Percentiles rank a stretch among this genome's conserved stretches.
Evolutionary conservation across 2,888 invertebrate species (phyloP).

Genomic region (Nymphalis c-album): DNA sequence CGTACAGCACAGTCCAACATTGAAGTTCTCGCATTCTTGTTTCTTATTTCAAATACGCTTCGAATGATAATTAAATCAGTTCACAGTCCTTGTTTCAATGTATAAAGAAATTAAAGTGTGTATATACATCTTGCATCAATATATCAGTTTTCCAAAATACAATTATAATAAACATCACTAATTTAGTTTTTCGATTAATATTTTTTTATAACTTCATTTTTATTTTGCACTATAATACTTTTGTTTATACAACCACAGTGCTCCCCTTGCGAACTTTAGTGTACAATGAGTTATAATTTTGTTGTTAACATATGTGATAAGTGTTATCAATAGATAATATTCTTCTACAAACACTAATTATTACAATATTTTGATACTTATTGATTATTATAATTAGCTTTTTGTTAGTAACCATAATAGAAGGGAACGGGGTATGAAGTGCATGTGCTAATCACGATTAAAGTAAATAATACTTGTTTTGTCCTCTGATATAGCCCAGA

Average conservation of each 20-base stretch:
- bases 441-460: too few species aligned
- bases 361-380: conserved; percentile 16
- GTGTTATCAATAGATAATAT: conserved; percentile 36
- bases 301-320: conserved; percentile 35
- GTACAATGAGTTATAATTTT: conserved; percentile 21
- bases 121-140: too few species aligned
- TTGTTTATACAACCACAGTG: neutral
- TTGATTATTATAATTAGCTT: conserved; percentile 16
- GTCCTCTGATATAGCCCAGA: too few species aligned
- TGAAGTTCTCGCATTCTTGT: neutral
- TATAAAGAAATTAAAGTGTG: too few species aligned
- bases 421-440: neutral
- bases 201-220: neutral
- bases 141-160: too few species aligned
- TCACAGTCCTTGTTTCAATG: neutral
- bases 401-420: neutral
- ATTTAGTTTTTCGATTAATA: neutral
- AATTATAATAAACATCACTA: neutral
- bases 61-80: neutral
- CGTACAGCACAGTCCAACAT: neutral
- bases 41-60: neutral
- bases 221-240: too few species aligned
- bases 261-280: conserved; percentile 19
- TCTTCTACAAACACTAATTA: conserved; percentile 35
- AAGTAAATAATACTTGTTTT: too few species aligned